Evolutionary conservation across 2,888 invertebrate species (phyloP), one percentile per base, ranked within the genome.

Genomic region (Lissonota sp.): DNA sequence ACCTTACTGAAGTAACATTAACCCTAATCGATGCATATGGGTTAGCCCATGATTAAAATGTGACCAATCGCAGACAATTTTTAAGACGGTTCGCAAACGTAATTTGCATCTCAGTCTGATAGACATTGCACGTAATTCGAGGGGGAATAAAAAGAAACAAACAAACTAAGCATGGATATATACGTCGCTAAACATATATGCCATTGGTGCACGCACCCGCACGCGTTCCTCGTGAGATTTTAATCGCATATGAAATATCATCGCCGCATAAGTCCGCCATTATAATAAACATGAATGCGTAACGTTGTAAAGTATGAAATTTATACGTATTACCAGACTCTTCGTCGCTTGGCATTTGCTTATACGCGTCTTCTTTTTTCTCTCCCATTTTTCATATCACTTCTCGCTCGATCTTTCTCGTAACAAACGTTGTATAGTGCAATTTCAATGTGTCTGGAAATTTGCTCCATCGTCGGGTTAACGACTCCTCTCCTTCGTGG

Each of bases 181-280:
- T n/a, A n/a, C 14, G 60, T 66, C 66, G 66, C 67, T 67, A 74
- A 74, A 53, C 60, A 51, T 40, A 26, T 26, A 57, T 46, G 62
- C 8, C 39, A 12, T n/a, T 40, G 46, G 63, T 63, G 63, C 76
- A 53, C 69, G 46, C 46, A 63, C 53, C 55, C 62, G 12, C 26
- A 26, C 26, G 26, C 26, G 26, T 26, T 26, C 26, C 26, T 44
- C 63, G 46, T 37, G 10, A 57, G 76, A 70, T 76, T 76, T 76
- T 70, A 57, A 76, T 76, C 76, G 70, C 40, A 57, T 70, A 63
- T 76, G 69, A 76, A 76, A 76, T 76, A 76, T 76, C 70, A 70
- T 70, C 69, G 46, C 16, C 63, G 37, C 40, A 49, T 58, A 67
- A 44, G 69, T 26, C 3, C 26, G 26, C 26, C 26, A 26, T 26